A percentile compares a stretch with the other conserved stretches of the same genome.
These are phyloP conservation scores for Dreissena polymorpha DNA, from an alignment of 1,140 invertebrate genomes.

Conservation along the genomic window DNA sequence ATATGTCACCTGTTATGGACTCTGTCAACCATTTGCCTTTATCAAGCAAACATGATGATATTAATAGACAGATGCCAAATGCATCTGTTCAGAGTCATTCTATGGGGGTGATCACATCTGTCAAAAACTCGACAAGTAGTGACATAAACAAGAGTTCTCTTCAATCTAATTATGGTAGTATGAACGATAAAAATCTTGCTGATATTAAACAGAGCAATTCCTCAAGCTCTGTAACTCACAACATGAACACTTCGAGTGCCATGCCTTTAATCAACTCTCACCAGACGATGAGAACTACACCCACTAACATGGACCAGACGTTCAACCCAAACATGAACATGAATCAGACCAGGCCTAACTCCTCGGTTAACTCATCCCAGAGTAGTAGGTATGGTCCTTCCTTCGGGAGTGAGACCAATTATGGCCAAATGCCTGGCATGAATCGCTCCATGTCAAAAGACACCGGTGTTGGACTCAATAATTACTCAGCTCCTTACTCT, in stretches of 20 bases:
- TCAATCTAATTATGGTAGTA: too few species aligned
- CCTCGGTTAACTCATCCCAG: constrained; percentile 42
- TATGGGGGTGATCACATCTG: constrained; percentile 31
- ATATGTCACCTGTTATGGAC: constrained; percentile 25
- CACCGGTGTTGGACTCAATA: constrained; percentile 43
- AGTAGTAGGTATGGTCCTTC: constrained; percentile 34
- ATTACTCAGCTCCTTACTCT: constrained; percentile 56
- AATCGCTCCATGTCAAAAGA: constrained; percentile 45
- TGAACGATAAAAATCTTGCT: too few species aligned
- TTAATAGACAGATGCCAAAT: constrained; percentile 6
- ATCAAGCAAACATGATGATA: background rate
- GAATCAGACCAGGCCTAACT: constrained; percentile 6
- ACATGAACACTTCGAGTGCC: too few species aligned
- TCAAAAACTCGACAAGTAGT: background rate
- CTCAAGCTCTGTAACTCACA: too few species aligned
- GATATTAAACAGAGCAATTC: too few species aligned
- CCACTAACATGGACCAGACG: constrained; percentile 20
- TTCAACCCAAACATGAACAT: constrained; percentile 18
- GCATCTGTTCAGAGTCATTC: background rate
- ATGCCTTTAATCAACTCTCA: background rate
- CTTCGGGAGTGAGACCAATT: constrained; percentile 27
- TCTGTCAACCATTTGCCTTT: background rate
- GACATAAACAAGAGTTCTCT: too few species aligned
- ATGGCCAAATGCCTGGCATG: constrained; percentile 43
- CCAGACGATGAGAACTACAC: background rate